These are phyloP conservation scores for Alviniconcha strummeri DNA, from an alignment of 2,888 invertebrate species.

Conservation along the genomic window DNA sequence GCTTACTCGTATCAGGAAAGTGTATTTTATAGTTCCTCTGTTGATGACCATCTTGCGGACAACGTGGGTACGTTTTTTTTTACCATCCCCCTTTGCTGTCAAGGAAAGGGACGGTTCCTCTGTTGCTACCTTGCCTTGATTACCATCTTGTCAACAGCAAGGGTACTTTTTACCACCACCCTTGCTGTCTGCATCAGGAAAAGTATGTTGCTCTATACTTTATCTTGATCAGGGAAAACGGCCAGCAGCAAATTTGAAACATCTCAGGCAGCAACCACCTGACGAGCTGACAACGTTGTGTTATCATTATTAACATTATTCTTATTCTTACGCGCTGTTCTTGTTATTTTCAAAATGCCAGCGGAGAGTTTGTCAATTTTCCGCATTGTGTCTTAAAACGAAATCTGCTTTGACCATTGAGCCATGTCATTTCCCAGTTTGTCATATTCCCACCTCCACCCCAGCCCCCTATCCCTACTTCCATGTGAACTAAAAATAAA, in stretches of 20 bases:
- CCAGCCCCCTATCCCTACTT: too few species aligned
- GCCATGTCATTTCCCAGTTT: not conserved
- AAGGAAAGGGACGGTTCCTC: too few species aligned
- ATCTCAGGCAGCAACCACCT: slow-evolving; percentile 26
- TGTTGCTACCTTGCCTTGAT: too few species aligned
- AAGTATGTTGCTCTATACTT: not conserved
- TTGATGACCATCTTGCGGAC: too few species aligned
- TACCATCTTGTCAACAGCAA: not conserved
- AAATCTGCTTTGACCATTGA: slow-evolving; percentile 1
- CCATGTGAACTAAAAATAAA: too few species aligned
- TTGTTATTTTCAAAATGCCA: slow-evolving; percentile 8
- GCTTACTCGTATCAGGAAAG: too few species aligned
- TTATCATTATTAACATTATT: slow-evolving; percentile 7
- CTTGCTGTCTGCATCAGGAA: not conserved
- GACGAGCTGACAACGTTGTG: slow-evolving; percentile 13
- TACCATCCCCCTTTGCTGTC: too few species aligned
- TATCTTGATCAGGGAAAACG: not conserved
- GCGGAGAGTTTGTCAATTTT: not conserved
- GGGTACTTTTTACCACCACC: slow-evolving; percentile 15
- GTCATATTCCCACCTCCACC: too few species aligned
- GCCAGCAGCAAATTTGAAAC: slow-evolving; percentile 10
- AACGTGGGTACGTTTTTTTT: too few species aligned
- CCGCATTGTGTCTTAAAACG: slow-evolving; percentile 11
- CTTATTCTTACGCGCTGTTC: not conserved
- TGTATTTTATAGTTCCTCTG: too few species aligned